phyloP scores from a whole-genome alignment of 2,797 vertebrate species.

The Takifugu rubripes region DNA sequence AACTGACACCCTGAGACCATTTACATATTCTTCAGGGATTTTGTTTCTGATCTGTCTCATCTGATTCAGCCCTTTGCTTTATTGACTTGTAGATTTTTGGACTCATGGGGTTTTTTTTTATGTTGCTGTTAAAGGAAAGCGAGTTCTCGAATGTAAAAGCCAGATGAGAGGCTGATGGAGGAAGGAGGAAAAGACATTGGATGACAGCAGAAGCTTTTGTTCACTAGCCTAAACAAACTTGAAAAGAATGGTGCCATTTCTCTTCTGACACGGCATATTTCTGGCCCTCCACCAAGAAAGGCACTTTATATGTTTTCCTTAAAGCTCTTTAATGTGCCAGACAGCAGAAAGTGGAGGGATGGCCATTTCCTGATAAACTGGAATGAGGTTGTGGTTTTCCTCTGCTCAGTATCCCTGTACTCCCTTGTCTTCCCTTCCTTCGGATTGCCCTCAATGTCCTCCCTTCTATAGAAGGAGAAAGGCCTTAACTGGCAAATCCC shows the following conservation, averaged over 20 bases:
- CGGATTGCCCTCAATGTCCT: background rate
- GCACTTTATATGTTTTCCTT: slow-evolving; percentile 33
- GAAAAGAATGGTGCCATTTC: slow-evolving; percentile 38
- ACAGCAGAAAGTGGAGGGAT: slow-evolving; percentile 12
- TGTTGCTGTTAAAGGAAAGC: no score
- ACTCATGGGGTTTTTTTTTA: no score
- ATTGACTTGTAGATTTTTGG: no score
- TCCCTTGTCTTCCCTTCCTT: background rate
- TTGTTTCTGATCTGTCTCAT: no score
- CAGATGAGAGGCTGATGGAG: slow-evolving; percentile 9
- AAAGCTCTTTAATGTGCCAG: slow-evolving; percentile 27
- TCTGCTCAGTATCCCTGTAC: slow-evolving; percentile 13
- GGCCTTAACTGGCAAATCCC: slow-evolving; percentile 58
- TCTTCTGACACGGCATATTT: slow-evolving; percentile 50
- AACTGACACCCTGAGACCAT: no score
- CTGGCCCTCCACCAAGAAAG: slow-evolving; percentile 27
- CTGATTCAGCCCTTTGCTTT: no score
- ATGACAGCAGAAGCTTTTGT: slow-evolving; percentile 36
- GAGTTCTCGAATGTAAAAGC: background rate
- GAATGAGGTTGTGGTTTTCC: slow-evolving; percentile 9
- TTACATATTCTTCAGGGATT: no score
- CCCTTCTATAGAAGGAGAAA: slow-evolving; percentile 27
- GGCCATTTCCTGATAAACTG: slow-evolving; percentile 7
- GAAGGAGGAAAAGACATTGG: slow-evolving; percentile 11
- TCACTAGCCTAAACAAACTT: slow-evolving; percentile 58